phyloP scores from a whole-genome alignment of 2,113 vertebrate genomes.

The Semicossyphus pulcher region DNA sequence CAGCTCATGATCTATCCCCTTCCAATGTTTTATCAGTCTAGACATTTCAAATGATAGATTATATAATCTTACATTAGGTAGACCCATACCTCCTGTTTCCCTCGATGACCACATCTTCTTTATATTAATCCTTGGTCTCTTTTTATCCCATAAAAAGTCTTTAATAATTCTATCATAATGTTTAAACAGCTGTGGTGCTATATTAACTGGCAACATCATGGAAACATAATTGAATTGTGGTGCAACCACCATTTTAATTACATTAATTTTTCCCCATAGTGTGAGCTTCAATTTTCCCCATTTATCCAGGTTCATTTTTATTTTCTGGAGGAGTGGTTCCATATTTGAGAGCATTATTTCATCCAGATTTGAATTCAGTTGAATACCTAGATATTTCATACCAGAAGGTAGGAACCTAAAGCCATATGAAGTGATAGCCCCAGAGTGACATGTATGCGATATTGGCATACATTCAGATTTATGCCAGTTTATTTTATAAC shows the following conservation, averaged over 20 bases:
- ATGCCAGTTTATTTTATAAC: too few relatives aligned
- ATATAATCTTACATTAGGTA: not conserved
- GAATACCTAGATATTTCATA: not conserved
- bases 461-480: too few relatives aligned
- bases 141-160: too few relatives aligned
- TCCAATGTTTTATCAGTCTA: not conserved
- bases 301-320: too few relatives aligned
- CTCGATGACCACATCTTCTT: not conserved
- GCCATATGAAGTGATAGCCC: too few relatives aligned
- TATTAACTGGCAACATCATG: constrained; percentile 5
- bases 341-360: not conserved
- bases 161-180: too few relatives aligned
- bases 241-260: not conserved
- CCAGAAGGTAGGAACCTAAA: not conserved
- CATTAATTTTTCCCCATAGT: too few relatives aligned
- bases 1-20: too few relatives aligned
- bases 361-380: not conserved
- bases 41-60: constrained; percentile 12
- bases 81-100: not conserved
- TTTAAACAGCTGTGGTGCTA: not conserved
- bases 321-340: too few relatives aligned
- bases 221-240: constrained; percentile 6
- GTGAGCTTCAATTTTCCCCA: not conserved
- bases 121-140: too few relatives aligned
- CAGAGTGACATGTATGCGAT: too few relatives aligned